phyloP scores from a whole-genome alignment of 2,888 invertebrate genomes.

The Pseudococcus longispinus region DNA sequence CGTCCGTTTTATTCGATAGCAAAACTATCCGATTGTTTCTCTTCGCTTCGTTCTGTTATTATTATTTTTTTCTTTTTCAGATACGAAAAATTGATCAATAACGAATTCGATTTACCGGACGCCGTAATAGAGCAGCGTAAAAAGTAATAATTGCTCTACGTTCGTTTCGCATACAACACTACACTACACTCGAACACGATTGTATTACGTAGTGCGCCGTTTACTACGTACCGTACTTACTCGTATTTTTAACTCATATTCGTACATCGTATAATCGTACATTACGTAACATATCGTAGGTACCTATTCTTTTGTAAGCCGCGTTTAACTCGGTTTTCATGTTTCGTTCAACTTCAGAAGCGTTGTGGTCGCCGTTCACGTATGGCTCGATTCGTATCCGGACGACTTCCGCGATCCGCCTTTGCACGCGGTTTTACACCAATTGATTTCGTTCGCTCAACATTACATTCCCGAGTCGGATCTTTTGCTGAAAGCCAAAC shows the following conservation, averaged over 20 bases:
- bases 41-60: neutral
- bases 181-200: no score
- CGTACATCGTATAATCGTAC: no score
- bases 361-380: slow-evolving; percentile 87
- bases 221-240: no score
- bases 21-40: neutral
- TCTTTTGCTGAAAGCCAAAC: slow-evolving; percentile 77
- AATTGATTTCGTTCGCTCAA: slow-evolving; percentile 85
- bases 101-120: slow-evolving; percentile 61
- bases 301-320: no score
- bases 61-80: slow-evolving; percentile 60
- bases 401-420: slow-evolving; percentile 88
- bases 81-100: slow-evolving; percentile 62
- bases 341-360: slow-evolving; percentile 67
- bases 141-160: slow-evolving; percentile 66
- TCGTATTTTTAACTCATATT: no score
- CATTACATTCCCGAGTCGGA: slow-evolving; percentile 84
- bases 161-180: no score
- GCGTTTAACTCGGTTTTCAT: no score
- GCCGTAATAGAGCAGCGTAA: slow-evolving; percentile 71
- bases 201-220: no score
- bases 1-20: neutral
- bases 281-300: no score
- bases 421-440: slow-evolving; percentile 78
- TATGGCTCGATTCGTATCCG: slow-evolving; percentile 97